Evolutionary conservation across 1,140 invertebrate species (phyloP), one percentile per base, ranked within the genome.

Genomic region (Oryzaephilus surinamensis): DNA sequence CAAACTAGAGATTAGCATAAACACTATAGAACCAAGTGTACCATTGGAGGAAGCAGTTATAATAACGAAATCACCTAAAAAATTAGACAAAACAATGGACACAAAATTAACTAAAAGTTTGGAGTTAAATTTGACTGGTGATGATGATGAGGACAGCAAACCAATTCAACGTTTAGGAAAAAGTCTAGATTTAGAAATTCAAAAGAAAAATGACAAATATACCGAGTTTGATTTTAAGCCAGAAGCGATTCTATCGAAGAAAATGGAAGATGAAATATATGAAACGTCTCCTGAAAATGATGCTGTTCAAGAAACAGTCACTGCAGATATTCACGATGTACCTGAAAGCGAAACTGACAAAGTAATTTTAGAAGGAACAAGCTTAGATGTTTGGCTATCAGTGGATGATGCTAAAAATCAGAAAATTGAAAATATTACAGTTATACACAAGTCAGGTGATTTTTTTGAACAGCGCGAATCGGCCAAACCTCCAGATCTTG

Each of bases 21-120:
- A 63, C 38, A 61, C 59, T 0, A 61, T 61, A 11, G 59, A 63
- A 41, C 47, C 50, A 1, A 52, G 34, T 23, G 53, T 63, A 6
- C 50, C 54, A 10, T 24, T 62, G 24, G 61, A 63, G 40, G 61
- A 63, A 43, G 61, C 61, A 2, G 61, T 63, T n/a, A 71, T 79
- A 36, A 78, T 79, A 48, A 76, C 76, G 0, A 79, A 79, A 54
- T 74, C 75, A 13, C 76, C 76, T 2, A 74, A 77, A 41, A 77
- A 77, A 48, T 51, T 79, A 4, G 76, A 79, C 47, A 77, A 73
- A 42, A 76, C 74, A 44, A 51, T 79, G 12, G 63, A 64, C 34
- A 71, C 73, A 6, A 77, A 77, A 59, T 71, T 78, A 15, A 79
- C 75, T 45, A 71, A 75, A 46, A 79, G 76, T 52, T 72, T 78